Base-by-base conservation (phyloP, 92 coral and sea anemone species). In the Umimayanthus kanabou region DNA sequence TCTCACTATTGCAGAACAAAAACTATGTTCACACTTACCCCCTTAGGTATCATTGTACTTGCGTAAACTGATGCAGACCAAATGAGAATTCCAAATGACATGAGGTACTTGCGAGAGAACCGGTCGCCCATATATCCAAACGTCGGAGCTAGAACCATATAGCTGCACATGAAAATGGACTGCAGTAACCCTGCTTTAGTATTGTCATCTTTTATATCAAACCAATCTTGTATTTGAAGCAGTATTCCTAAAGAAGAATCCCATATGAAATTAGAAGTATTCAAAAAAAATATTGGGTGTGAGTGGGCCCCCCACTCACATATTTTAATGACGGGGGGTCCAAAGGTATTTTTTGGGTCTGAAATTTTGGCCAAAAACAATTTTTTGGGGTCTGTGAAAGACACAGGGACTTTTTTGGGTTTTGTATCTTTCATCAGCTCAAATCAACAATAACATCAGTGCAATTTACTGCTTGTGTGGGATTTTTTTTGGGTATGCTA, bases 51-150 rank as follows among this genome's bases (percentile, higher is more conserved):
- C 70, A 97, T 71, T 43, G 99, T 95, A 85, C 99, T 94, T 45
- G 92, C 92, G 89, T 57, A 97, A 29, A 96, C 98, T 14, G 95
- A 91, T 13, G 45, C 92, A 22, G 99, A 95, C 99, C 99, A 97
- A 3, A 93, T 90, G 29, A 93, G 75, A 9, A 97, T 93, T 22
- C 99, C 99, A 42, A 88, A 80, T 14, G 93, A 94, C 99, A 97
- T 97, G 70, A 97, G 80, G 70, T 93, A 93, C 90, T 95, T 97
- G 77, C 99, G 90, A 73, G 89, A 92, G 69, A 89, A 92, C 25
- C 99, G 95, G 83, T 97, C 99, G 64, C 99, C 99, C 82, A 95
- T 87, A 91, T 95, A 97, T 76, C 99, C 99, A 95, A 97, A 97
- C 69, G 94, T 76, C 42, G 99, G 99, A 25, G 99, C 99, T 57